Conservation (phyloP, 2,797 vertebrate genomes). For the Masticophis lateralis region DNA sequence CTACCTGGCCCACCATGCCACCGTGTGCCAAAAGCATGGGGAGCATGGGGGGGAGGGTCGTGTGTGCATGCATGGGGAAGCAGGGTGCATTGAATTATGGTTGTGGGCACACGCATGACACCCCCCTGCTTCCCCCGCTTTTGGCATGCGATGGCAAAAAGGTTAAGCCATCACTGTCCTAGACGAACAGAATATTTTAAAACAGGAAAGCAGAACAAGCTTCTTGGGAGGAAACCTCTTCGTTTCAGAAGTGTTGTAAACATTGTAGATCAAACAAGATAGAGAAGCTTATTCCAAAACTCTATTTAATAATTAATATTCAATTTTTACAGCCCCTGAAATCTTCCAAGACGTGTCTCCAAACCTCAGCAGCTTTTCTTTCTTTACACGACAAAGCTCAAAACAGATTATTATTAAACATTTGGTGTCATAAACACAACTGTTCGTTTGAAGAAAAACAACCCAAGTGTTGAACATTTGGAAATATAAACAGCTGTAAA, state of each 20-base stretch:
- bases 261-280: conserved; percentile 38
- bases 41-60: too few relatives aligned
- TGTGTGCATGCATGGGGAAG: too few relatives aligned
- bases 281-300: conserved; percentile 51
- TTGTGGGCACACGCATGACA: too few relatives aligned
- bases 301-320: conserved; percentile 18
- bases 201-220: not conserved
- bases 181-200: conserved; percentile 13
- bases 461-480: not conserved
- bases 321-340: not conserved
- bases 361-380: not conserved
- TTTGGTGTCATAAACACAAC: not conserved
- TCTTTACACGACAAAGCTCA: not conserved
- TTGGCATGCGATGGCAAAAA: too few relatives aligned
- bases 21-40: too few relatives aligned
- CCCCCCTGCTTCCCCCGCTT: too few relatives aligned
- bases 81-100: too few relatives aligned
- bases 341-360: not conserved
- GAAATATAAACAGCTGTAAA: not conserved
- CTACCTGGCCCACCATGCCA: too few relatives aligned
- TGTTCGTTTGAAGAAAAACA: not conserved
- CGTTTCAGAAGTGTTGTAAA: conserved; percentile 48
- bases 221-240: conserved; percentile 13
- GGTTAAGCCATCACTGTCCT: not conserved
- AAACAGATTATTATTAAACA: not conserved